Evolutionary conservation across 2,113 vertebrate genomes (phyloP).

Genomic region (Pipa parva): DNA sequence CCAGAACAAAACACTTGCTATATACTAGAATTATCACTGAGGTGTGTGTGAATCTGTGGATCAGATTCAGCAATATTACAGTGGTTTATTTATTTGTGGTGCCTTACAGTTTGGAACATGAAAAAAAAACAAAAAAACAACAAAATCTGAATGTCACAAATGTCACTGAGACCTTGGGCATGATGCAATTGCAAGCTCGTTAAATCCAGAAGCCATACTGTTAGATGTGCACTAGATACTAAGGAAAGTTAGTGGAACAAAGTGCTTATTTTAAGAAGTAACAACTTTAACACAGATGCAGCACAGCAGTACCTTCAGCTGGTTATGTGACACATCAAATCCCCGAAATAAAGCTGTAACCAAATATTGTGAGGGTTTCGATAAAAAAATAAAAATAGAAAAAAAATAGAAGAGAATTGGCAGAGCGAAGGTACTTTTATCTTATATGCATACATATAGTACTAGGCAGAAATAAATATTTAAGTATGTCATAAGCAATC

Average conservation of each 20-base stretch:
- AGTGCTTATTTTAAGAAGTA: constrained; percentile 42
- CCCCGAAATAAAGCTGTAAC: constrained; percentile 39
- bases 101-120: constrained; percentile 28
- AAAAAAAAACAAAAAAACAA: constrained; percentile 36
- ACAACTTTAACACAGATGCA: constrained; percentile 42
- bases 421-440: background rate
- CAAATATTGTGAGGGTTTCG: constrained; percentile 23
- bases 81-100: constrained; percentile 21
- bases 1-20: background rate
- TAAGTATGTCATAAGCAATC: no score
- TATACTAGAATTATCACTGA: background rate
- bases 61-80: constrained; percentile 11
- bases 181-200: constrained; percentile 41
- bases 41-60: background rate
- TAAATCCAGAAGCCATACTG: constrained; percentile 43
- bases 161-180: constrained; percentile 39
- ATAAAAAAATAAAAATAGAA: background rate
- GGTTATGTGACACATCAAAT: constrained; percentile 41
- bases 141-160: constrained; percentile 35
- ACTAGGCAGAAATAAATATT: no score
- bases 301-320: constrained; percentile 41
- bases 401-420: background rate
- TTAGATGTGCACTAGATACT: constrained; percentile 39
- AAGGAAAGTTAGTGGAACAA: constrained; percentile 39
- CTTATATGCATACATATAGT: background rate